Evolutionary conservation across 2,888 invertebrate genomes (phyloP).

Genomic region (Ptilodon capucinus): DNA sequence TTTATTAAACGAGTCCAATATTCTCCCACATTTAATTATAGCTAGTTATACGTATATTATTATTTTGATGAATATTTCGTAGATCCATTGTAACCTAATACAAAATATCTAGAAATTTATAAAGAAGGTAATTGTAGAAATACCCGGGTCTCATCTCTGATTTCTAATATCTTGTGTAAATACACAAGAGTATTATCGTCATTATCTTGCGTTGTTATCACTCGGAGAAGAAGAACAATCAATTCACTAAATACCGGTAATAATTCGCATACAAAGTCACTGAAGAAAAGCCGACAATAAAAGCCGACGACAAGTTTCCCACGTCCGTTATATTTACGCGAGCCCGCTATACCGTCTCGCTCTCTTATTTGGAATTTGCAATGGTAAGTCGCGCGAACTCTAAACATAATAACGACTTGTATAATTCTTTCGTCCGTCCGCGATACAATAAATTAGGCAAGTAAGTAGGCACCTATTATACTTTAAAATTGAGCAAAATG

Average conservation of each 20-base stretch:
- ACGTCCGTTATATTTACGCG: not conserved
- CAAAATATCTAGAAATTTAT: no score
- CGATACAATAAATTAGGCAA: slow-evolving; percentile 15
- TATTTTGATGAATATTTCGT: no score
- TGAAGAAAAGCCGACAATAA: not conserved
- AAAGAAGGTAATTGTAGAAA: no score
- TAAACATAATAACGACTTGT: slow-evolving; percentile 23
- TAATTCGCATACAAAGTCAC: slow-evolving; percentile 3
- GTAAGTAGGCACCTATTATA: slow-evolving; percentile 1
- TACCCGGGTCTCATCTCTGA: no score
- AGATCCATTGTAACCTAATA: no score
- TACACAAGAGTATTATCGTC: not conserved
- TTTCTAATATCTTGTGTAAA: no score
- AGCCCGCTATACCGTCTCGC: not conserved
- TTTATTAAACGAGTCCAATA: not conserved
- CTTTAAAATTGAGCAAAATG: slow-evolving; percentile 23
- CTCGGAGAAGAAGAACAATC: not conserved
- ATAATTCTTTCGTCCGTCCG: slow-evolving; percentile 18
- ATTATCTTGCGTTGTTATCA: not conserved
- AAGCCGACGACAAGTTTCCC: slow-evolving; percentile 1
- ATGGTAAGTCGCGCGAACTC: slow-evolving; percentile 6
- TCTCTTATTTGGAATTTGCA: slow-evolving; percentile 10
- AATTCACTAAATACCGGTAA: not conserved
- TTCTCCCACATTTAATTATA: no score
- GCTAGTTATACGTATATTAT: no score